These are phyloP conservation scores for Enteromius thamalakanensis DNA, from an alignment of 2,797 vertebrate genomes.

Conservation along the genomic window DNA sequence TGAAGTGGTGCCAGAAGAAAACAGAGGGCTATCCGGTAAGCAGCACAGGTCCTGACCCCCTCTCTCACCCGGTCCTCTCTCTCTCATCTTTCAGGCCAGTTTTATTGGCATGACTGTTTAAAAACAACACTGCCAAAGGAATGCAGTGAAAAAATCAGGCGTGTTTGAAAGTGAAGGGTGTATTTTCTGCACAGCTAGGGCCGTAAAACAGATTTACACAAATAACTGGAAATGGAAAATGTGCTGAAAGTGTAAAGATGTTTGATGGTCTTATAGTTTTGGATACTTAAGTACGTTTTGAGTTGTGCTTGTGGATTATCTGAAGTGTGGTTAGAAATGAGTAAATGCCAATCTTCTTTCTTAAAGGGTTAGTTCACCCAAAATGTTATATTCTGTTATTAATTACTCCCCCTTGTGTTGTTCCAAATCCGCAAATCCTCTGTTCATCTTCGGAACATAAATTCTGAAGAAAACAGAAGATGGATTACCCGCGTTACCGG, in stretches of 20 bases:
- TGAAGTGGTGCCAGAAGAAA: constrained; percentile 99
- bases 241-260: neutral
- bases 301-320: neutral
- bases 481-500: no score
- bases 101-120: constrained; percentile 25
- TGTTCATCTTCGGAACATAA: no score
- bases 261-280: neutral
- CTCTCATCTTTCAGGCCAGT: neutral
- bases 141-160: neutral
- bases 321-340: neutral
- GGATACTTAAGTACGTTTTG: neutral
- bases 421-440: no score
- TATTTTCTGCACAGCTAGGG: neutral
- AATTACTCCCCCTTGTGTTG: no score
- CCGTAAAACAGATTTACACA: neutral
- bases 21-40: constrained; percentile 96
- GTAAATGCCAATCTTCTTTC: neutral
- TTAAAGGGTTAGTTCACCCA: neutral
- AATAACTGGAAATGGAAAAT: constrained; percentile 1
- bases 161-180: neutral
- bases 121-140: constrained; percentile 11
- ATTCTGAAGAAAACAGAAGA: no score
- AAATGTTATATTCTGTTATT: no score
- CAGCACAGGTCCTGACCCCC: constrained; percentile 63
- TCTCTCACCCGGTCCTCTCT: constrained; percentile 13